Evolutionary conservation across 2,113 vertebrate species (phyloP).

Genomic region (Picathartes gymnocephalus): DNA sequence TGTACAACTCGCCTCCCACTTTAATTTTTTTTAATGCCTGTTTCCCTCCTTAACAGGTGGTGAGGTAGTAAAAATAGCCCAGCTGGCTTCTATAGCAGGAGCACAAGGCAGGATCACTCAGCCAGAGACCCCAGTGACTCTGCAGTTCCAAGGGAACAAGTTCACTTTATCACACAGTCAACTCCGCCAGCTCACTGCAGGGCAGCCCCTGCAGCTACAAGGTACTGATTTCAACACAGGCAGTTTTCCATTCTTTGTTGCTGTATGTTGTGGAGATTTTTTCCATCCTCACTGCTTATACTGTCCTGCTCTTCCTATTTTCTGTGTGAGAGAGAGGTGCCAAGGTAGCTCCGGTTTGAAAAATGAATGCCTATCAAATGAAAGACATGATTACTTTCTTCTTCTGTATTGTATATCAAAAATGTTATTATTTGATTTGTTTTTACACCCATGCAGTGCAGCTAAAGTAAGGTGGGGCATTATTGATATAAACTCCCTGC

Average conservation of each 20-base stretch:
- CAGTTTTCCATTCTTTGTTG: neutral
- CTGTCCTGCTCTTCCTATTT: neutral
- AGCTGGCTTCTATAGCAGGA: constrained; percentile 83
- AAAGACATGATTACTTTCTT: neutral
- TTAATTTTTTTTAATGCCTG: neutral
- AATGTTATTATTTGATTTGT: neutral
- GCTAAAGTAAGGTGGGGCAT: neutral
- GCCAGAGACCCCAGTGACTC: constrained; percentile 87
- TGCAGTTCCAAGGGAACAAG: constrained; percentile 94
- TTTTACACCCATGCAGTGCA: neutral
- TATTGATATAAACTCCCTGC: neutral
- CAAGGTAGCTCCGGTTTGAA: neutral
- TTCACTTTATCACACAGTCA: constrained; percentile 91
- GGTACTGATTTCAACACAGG: constrained; percentile 65
- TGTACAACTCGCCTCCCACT: neutral
- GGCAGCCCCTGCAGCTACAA: constrained; percentile 91
- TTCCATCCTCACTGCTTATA: neutral
- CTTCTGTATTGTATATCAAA: neutral
- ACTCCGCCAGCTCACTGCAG: constrained; percentile 90
- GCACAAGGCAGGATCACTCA: constrained; percentile 84
- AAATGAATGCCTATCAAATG: neutral
- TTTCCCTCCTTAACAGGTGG: constrained; percentile 75
- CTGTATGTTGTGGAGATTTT: neutral
- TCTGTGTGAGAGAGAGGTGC: neutral
- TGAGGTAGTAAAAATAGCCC: constrained; percentile 87